Evolutionary conservation across 2,888 invertebrate species (phyloP), one percentile per base, ranked within the genome.

Genomic region (Pristionchus japonicus): DNA sequence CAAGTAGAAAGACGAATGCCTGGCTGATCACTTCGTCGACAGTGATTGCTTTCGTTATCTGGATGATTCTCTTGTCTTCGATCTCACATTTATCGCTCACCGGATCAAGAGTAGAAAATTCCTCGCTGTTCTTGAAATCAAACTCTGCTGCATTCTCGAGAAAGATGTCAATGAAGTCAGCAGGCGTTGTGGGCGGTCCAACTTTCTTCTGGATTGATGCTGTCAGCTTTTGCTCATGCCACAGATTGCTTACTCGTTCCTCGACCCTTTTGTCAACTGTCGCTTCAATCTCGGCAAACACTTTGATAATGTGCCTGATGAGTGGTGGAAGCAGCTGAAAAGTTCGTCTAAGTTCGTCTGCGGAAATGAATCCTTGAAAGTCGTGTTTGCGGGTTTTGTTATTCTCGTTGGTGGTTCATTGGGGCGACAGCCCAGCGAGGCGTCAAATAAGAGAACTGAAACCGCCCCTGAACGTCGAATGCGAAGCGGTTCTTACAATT

Each of bases 131-230:
- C 47, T 88, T 82, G 20, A 89, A 70, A n/a, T 89, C 89, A n/a
- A 85, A 90, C 15, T 92, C 91, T n/a, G 89, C 88, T 37, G 74
- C 85, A 1, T 91, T 91, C 47, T 92, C 91, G 80, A 93, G 88
- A 77, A 92, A 92, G 20, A 93, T 64, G 77, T 92, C 92, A 57
- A 93, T 91, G 74, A 93, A 93, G 87, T 93, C 93, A 17, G 43
- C 43, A 13, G 85, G 85, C 15, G 64, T 13, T 0, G 61, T 0
- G 0, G 64, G 85, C 23, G 43, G 40, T 11, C 64, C 85, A 40
- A 17, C 27, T 49, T 31, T 49, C 31, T 37, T 83, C 49, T 83
- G 49, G 64, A 64, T n/a, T n/a, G n/a, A n/a, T n/a, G n/a, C n/a
- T 43, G 6, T 43, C 43, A 43, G 43, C 43, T 9, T 57, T n/a